Base-by-base conservation (phyloP, 2,113 vertebrate species). In the Phodopus roborovskii region DNA sequence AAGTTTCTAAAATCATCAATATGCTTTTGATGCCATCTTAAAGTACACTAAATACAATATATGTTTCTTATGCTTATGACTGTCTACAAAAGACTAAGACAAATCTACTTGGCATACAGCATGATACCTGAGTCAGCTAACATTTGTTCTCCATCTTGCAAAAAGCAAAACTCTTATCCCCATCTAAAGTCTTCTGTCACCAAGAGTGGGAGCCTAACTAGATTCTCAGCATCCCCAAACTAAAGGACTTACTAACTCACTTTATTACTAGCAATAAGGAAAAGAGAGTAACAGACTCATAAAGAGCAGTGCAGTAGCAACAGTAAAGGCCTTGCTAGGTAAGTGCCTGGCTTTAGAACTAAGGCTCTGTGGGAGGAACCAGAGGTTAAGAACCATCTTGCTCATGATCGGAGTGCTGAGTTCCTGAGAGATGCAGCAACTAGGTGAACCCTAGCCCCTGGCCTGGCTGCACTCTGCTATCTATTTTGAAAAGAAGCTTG, bases 21-120 rank as follows among this genome's bases (percentile, higher is more conserved):
- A 45, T 87, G 71, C 7, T 82, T 86, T 68, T 86, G 15, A n/a
- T 87, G 48, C 30, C 11, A 48, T 88, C 92, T 96, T 79, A 60
- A 95, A 92, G 53, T 68, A 74, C 42, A 95, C 20, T 81, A 20
- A 88, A 70, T 15, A 91, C 36, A 92, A 90, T n/a, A 77, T 88
- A 91, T 53, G 79, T 93, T 56, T 48, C 9, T n/a, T 48, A 36
- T 11, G 36, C 48, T 64, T 85, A 42, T 26, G 42, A 74, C 42
- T 24, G 94, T 39, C 60, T 70, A 88, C 39, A 82, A 83, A 70
- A 11, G 6, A 77, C 26, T 42, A 5, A 64, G n/a, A 66, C 90
- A 77, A 36, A 60, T 42, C n/a, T 62, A 0, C 53, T 30, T 88
- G 26, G 64, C 74, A 71, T 30, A 24, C 0, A 70, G 24, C 22